These are phyloP conservation scores for Ophion obscuratus DNA, from an alignment of 2,888 invertebrate genomes.

Conservation along the genomic window DNA sequence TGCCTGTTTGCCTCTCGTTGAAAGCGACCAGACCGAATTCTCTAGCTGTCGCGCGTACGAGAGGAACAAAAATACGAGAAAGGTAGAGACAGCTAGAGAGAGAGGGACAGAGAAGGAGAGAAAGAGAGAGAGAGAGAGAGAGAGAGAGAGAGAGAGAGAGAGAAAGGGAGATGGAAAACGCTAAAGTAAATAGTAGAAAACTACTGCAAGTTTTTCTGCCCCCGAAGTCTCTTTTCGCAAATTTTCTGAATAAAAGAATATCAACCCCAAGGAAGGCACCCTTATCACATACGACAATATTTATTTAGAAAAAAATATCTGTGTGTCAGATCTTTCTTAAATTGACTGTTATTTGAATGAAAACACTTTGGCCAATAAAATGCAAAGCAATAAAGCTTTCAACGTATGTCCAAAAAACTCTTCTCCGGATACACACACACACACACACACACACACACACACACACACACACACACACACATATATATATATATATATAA, in stretches of 20 bases:
- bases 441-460: background rate
- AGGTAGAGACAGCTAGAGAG: conserved; percentile 18
- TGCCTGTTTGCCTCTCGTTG: conserved; percentile 77
- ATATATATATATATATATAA: background rate
- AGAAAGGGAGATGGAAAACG: conserved; percentile 1
- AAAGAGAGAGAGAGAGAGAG: background rate
- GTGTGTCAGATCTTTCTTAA: conserved; percentile 15
- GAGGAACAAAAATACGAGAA: conserved; percentile 31
- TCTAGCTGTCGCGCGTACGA: conserved; percentile 42
- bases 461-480: background rate
- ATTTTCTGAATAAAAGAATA: background rate
- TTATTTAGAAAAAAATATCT: background rate
- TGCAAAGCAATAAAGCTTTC: background rate
- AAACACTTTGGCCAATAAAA: background rate
- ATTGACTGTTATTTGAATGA: background rate
- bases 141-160: conserved; percentile 26
- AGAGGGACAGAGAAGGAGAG: conserved; percentile 16
- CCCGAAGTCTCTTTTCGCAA: conserved; percentile 21
- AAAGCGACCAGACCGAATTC: conserved; percentile 52
- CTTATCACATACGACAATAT: background rate
- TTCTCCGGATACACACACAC: background rate
- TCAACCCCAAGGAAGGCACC: background rate
- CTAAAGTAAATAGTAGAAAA: conserved; percentile 8
- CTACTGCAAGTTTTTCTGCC: conserved; percentile 8
- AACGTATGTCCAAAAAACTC: background rate